Conservation (phyloP, 2,797 vertebrate genomes). For the Chelon auratus region DNA sequence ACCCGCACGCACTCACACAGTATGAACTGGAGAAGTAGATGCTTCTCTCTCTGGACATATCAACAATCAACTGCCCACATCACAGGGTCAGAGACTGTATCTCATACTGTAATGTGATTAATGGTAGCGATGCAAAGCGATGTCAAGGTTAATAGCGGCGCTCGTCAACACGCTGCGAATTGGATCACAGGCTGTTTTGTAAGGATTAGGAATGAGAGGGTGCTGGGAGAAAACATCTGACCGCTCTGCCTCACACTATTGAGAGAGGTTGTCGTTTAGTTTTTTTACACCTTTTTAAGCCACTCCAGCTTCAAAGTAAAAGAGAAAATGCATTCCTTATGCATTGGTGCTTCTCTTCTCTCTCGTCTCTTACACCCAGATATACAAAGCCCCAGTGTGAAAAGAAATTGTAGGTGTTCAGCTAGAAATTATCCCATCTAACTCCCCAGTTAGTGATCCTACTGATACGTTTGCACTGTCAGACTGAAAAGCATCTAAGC, state of each 20-base stretch:
- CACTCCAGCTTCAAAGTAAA: constrained; percentile 10
- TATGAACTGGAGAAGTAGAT: not conserved
- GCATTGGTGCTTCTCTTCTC: too few relatives aligned
- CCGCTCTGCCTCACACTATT: not conserved
- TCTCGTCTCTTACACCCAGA: too few relatives aligned
- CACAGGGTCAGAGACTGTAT: constrained; percentile 24
- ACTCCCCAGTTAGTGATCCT: not conserved
- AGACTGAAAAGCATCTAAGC: not conserved
- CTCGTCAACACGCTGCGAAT: constrained; percentile 42
- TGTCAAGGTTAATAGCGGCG: constrained; percentile 53
- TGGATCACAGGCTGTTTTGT: constrained; percentile 39
- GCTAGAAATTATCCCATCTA: not conserved
- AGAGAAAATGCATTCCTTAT: not conserved
- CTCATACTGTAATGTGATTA: constrained; percentile 53
- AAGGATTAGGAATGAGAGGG: constrained; percentile 16
- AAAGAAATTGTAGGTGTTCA: not conserved
- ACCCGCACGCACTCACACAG: too few relatives aligned
- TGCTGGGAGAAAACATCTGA: not conserved
- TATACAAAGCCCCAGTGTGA: not conserved
- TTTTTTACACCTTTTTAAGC: constrained; percentile 35
- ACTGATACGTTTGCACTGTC: not conserved
- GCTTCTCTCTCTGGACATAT: constrained; percentile 35
- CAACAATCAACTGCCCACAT: constrained; percentile 30
- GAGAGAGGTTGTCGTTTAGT: not conserved
- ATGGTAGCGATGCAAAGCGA: constrained; percentile 27